Evolutionary conservation across 1,140 invertebrate species (phyloP).

Genomic region (Rhopalosiphum maidis): DNA sequence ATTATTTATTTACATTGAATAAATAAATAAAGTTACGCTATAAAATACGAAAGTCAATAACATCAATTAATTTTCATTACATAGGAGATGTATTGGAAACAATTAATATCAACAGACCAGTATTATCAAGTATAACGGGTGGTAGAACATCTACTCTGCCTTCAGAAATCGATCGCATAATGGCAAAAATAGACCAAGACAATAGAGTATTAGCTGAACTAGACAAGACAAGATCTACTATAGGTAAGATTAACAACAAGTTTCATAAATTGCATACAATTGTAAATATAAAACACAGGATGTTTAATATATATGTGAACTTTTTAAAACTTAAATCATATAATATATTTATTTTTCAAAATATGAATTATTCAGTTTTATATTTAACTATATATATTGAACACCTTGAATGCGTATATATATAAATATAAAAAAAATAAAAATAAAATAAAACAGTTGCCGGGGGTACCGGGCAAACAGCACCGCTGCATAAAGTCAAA

Average conservation of each 20-base stretch:
- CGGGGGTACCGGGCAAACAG: constrained; percentile 54
- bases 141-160: constrained; percentile 49
- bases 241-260: constrained; percentile 60
- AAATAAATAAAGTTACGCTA: background rate
- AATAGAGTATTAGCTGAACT: constrained; percentile 85
- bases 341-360: background rate
- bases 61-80: background rate
- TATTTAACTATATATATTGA: constrained; percentile 35
- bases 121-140: background rate
- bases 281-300: constrained; percentile 50
- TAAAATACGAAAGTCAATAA: background rate
- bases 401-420: constrained; percentile 35
- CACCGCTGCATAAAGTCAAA: constrained; percentile 55
- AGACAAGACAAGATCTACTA: constrained; percentile 76
- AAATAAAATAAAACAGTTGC: constrained; percentile 53
- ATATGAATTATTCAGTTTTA: background rate
- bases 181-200: constrained; percentile 92
- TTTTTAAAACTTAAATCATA: background rate
- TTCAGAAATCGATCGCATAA: constrained; percentile 86
- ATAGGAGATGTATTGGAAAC: constrained; percentile 34
- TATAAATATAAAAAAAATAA: constrained; percentile 1
- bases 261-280: background rate
- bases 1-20: background rate
- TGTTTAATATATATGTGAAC: constrained; percentile 39
- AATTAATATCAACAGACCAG: background rate